These are phyloP conservation scores for Xiphorhynchus erythropygius DNA, from an alignment of 2,797 vertebrate genomes.

Conservation along the genomic window DNA sequence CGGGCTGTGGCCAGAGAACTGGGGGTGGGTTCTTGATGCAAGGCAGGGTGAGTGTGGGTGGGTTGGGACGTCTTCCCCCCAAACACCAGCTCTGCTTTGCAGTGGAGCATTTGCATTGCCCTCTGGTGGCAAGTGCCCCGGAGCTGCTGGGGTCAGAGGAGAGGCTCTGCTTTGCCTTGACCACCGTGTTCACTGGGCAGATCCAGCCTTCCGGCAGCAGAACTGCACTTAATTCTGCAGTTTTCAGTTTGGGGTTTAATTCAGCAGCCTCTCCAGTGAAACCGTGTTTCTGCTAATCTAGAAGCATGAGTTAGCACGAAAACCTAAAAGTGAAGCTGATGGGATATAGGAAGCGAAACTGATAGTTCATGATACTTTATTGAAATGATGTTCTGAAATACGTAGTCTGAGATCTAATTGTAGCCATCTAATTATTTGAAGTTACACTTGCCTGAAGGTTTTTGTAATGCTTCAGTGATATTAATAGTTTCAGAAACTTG, in stretches of 20 bases:
- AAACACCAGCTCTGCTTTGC: fast-evolving
- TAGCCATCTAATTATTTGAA: not conserved
- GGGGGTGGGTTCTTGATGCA: not conserved
- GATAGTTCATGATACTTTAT: not conserved
- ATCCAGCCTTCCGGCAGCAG: not conserved
- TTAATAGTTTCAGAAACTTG: not conserved
- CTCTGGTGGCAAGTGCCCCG: constrained; percentile 22
- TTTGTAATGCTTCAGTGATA: not conserved
- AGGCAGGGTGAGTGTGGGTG: not conserved
- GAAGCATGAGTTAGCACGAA: not conserved
- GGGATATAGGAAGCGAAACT: not conserved
- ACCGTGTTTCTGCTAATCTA: not conserved
- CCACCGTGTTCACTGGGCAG: fast-evolving
- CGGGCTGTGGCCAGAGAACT: fast-evolving
- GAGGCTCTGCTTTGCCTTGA: not conserved
- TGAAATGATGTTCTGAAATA: not conserved
- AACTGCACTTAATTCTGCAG: fast-evolving
- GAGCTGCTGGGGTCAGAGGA: not conserved
- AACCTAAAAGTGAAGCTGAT: constrained; percentile 7
- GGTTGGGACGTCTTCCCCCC: not conserved
- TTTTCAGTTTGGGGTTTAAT: not conserved
- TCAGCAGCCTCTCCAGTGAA: not conserved
- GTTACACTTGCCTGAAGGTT: not conserved
- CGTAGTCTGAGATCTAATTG: not conserved
- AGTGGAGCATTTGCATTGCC: constrained; percentile 13